Percentiles rank a stretch among this genome's conserved stretches.
Evolutionary conservation across 2,113 vertebrate genomes (phyloP).

Genomic region (Pyrgilauda ruficollis): DNA sequence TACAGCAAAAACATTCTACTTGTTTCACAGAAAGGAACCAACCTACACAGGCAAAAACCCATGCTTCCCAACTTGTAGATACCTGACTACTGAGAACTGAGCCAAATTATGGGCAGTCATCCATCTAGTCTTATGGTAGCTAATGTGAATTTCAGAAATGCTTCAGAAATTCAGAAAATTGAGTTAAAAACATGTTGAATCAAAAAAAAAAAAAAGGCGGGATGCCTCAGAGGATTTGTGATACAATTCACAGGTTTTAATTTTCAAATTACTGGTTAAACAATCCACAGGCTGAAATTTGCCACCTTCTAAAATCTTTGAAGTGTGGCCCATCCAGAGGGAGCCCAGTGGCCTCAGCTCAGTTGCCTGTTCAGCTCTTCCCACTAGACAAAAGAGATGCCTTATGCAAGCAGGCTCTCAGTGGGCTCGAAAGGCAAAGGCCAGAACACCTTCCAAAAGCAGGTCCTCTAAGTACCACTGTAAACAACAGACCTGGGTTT

Average conservation of each 20-base stretch:
- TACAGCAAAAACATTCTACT: constrained; percentile 22
- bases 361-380: background rate
- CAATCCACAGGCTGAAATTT: background rate
- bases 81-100: background rate
- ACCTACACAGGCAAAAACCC: background rate
- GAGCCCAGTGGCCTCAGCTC: background rate
- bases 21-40: background rate
- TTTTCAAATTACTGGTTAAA: background rate
- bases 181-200: background rate
- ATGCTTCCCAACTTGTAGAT: background rate
- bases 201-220: background rate
- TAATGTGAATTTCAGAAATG: background rate
- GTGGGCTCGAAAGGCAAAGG: background rate
- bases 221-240: background rate
- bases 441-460: background rate
- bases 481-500: background rate
- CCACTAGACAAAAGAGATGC: background rate
- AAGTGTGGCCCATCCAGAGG: background rate
- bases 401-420: no score
- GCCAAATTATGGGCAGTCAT: background rate
- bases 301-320: background rate
- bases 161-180: background rate
- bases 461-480: background rate
- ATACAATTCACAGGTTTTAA: background rate
- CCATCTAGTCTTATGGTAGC: background rate